Evolutionary conservation across 2,888 invertebrate genomes (phyloP), one percentile per base, ranked within the genome.

Genomic region (Hirtodrosophila trivittata): DNA sequence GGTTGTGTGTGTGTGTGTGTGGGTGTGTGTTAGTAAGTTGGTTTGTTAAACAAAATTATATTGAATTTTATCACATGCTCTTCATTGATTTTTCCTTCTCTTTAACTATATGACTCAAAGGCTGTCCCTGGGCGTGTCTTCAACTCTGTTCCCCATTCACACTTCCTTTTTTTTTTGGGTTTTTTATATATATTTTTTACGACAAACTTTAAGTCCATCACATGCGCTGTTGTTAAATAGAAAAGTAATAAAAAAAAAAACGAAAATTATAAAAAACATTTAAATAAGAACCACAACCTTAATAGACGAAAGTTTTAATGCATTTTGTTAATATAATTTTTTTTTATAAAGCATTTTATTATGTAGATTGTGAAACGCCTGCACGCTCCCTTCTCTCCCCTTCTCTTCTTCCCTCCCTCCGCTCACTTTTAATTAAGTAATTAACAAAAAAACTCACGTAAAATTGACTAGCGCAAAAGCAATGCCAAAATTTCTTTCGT

Each of bases 211-310:
- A 75, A 69, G 82, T 82, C 78, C 76, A 81, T 82, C 82, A 82
- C 82, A 82, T 83, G 83, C 74, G 82, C 82, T 82, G 82, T 81
- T 83, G 82, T 83, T 82, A 83, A 82, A 82, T 81, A 77, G 63
- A 75, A 80, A 80, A 65, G 56, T 77, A 75, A 55, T 67, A 65
- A 83, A 83, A 75, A 66, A 73, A 66, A 56, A 28, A 4, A 28
- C 28, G 5, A 28, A 28, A 21, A 25, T 10, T 25, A 41, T 6
- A 28, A 28, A 65, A 55, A 43, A 64, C 63, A 59, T 69, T 80
- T 85, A 86, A 86, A 86, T 86, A 87, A 83, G 82, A 87, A 87
- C 87, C 87, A 87, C 88, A 87, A 87, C 87, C 87, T 87, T 87
- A 87, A 77, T 75, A 86, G 86, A 84, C 80, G n/a, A 87, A 77